Conservation (phyloP, 1,140 invertebrate genomes). For the Cherax quadricarinatus region DNA sequence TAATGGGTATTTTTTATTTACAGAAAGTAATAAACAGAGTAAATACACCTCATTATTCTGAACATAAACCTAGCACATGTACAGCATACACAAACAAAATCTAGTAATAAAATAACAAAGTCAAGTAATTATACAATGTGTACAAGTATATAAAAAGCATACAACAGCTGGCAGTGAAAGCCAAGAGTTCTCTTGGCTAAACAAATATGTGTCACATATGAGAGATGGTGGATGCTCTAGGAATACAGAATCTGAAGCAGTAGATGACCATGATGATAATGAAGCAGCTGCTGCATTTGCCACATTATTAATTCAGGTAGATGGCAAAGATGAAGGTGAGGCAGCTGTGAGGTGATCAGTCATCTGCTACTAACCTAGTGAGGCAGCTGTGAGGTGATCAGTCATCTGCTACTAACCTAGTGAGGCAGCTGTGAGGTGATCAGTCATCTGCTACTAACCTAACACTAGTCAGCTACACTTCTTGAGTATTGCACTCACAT, state of each 20-base stretch:
- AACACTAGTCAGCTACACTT: not conserved
- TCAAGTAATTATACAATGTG: not conserved
- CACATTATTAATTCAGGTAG: not conserved
- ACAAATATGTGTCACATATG: conserved; percentile 16
- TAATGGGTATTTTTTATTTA: too few species aligned
- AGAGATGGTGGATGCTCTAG: not conserved
- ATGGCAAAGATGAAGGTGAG: not conserved
- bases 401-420: not conserved
- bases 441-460: not conserved
- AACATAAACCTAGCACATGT: not conserved
- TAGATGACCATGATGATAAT: not conserved
- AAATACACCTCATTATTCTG: not conserved
- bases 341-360: not conserved
- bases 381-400: too few species aligned
- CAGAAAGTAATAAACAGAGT: too few species aligned
- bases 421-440: not conserved
- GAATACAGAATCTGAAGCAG: not conserved
- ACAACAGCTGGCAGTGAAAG: conserved; percentile 28
- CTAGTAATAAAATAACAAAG: not conserved
- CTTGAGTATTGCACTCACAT: not conserved
- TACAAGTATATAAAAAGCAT: conserved; percentile 29
- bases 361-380: not conserved
- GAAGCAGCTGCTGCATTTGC: not conserved
- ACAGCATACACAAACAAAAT: not conserved
- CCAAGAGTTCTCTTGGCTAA: conserved; percentile 10